Percentiles rank a stretch among this genome's conserved stretches.
Evolutionary conservation across 2,797 vertebrate species (phyloP).

Genomic region (Poeciliopsis paucimaculata): DNA sequence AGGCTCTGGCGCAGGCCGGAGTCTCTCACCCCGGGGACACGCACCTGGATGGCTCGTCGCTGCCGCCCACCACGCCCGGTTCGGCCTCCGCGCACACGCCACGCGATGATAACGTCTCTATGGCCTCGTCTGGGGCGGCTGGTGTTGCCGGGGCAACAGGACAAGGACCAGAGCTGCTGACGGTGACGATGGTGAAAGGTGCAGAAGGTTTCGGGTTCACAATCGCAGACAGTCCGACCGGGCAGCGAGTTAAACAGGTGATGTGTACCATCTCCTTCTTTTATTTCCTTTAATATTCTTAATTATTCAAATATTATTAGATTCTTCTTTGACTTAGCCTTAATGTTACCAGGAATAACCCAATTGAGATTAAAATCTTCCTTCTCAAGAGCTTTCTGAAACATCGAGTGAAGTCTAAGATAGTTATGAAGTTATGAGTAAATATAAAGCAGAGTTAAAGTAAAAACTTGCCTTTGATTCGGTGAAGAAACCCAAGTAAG

Average conservation of each 20-base stretch:
- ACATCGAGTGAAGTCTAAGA: conserved; percentile 10
- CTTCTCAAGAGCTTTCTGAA: neutral
- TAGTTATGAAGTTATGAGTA: conserved; percentile 11
- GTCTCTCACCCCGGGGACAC: conserved; percentile 92
- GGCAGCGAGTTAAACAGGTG: conserved; percentile 97
- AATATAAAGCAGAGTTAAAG: conserved; percentile 29
- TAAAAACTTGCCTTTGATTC: conserved; percentile 15
- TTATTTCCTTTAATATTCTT: neutral
- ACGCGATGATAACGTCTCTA: conserved; percentile 94
- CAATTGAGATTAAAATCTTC: neutral
- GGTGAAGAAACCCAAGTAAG: neutral
- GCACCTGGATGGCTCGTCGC: conserved; percentile 91
- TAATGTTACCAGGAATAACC: neutral
- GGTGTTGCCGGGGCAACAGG: conserved; percentile 83
- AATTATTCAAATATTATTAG: neutral
- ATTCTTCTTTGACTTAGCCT: neutral
- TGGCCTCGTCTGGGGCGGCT: conserved; percentile 94
- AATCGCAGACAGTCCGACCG: conserved; percentile 97
- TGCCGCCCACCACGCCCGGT: conserved; percentile 86
- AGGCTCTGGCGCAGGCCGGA: conserved; percentile 84
- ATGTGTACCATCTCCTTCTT: neutral
- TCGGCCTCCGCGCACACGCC: conserved; percentile 73
- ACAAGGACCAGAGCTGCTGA: conserved; percentile 92
- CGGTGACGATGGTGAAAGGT: conserved; percentile 98
- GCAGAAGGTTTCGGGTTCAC: conserved; percentile 98